Evolutionary conservation across 2,113 vertebrate species (phyloP).

Genomic region (Boulengeromyrus knoepffleri): DNA sequence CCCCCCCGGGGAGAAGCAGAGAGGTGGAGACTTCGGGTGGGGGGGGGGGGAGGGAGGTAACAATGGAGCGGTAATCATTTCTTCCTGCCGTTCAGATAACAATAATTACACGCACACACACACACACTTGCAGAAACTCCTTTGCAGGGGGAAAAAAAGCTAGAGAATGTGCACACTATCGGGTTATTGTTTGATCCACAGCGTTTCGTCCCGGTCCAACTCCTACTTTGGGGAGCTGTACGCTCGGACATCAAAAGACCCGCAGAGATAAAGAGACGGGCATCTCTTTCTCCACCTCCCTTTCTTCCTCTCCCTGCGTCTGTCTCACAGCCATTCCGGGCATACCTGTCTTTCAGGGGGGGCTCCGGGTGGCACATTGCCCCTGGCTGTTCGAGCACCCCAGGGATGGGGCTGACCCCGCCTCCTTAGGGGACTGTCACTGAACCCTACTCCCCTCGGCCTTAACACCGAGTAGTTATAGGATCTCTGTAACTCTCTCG

Average conservation of each 20-base stretch:
- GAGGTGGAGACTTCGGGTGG: constrained; percentile 18
- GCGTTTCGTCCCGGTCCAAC: constrained; percentile 13
- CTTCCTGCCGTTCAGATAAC: neutral
- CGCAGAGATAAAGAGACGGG: constrained; percentile 54
- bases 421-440: neutral
- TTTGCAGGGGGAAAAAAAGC: neutral
- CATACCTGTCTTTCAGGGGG: constrained; percentile 57
- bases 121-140: constrained; percentile 3
- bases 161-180: constrained; percentile 24
- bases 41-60: neutral
- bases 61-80: constrained; percentile 5
- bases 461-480: neutral
- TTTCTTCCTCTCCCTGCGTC: constrained; percentile 52
- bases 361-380: neutral
- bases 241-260: constrained; percentile 54
- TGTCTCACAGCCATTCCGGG: constrained; percentile 44
- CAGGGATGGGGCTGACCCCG: neutral
- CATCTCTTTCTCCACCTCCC: constrained; percentile 55
- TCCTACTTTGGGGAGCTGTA: constrained; percentile 27
- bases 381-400: neutral
- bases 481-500: neutral
- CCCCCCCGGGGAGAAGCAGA: constrained; percentile 47
- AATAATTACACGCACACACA: neutral
- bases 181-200: constrained; percentile 32
- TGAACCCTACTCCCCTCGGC: neutral